These are phyloP conservation scores for Tetrapedia diversipes DNA, from an alignment of 2,888 invertebrate species.

Conservation along the genomic window DNA sequence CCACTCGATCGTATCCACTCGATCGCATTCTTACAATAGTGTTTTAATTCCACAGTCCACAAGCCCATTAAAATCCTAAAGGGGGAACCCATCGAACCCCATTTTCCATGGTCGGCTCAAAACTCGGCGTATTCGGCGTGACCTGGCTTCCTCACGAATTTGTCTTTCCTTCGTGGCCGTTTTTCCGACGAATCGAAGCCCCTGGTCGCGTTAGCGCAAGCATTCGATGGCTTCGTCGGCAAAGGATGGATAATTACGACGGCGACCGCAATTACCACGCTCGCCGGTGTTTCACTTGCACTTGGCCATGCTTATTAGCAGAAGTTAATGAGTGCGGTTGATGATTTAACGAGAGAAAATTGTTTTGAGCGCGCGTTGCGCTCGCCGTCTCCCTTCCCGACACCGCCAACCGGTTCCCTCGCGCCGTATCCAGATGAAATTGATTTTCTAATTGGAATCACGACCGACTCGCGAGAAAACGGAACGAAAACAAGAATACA, in stretches of 20 bases:
- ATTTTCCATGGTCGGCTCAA: background rate
- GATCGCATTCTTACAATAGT: no score
- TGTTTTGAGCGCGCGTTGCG: conserved; percentile 4
- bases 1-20: no score
- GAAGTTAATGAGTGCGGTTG: conserved; percentile 43
- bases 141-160: background rate
- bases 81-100: background rate
- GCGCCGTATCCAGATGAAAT: background rate
- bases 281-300: conserved; percentile 53
- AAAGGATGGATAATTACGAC: conserved; percentile 45
- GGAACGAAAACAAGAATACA: conserved; percentile 22
- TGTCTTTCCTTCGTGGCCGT: background rate
- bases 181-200: conserved; percentile 5
- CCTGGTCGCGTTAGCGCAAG: background rate
- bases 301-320: conserved; percentile 54
- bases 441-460: conserved; percentile 38
- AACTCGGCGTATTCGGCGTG: no score
- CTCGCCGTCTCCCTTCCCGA: background rate
- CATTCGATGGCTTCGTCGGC: conserved; percentile 10
- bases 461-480: conserved; percentile 11
- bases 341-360: conserved; percentile 52
- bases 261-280: conserved; percentile 34
- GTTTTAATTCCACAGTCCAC: no score
- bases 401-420: no score
- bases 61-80: no score